Percentiles rank a stretch among this genome's conserved stretches.
Conservation (phyloP, 2,797 vertebrate genomes). For the Loris lydekkerianus region DNA sequence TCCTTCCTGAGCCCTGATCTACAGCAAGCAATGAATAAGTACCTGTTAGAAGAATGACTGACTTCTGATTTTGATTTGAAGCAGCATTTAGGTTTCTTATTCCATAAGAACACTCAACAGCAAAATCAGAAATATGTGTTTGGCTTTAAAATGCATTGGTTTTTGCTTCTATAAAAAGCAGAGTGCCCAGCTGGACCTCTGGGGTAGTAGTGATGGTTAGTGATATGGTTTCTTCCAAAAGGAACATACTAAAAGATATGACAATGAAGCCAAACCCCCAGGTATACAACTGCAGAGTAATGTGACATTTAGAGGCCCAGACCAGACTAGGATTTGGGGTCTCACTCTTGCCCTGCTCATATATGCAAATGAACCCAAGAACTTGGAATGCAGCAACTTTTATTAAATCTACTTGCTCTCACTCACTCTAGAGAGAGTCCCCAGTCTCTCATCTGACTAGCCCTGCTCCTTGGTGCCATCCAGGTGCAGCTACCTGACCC, state of each 20-base stretch:
- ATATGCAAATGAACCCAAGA: background rate
- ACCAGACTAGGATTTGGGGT: background rate
- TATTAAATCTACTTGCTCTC: background rate
- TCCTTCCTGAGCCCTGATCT: background rate
- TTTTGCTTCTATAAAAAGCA: background rate
- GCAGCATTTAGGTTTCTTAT: background rate
- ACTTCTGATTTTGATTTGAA: background rate
- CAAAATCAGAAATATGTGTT: background rate
- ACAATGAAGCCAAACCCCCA: background rate
- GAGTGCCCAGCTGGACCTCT: background rate
- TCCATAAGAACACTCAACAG: background rate
- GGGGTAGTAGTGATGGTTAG: background rate
- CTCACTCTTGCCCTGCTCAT: background rate
- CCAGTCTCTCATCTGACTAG: background rate
- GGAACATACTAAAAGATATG: background rate
- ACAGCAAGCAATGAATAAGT: background rate
- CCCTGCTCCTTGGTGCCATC: background rate
- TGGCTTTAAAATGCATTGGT: constrained; percentile 5
- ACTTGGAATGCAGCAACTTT: background rate
- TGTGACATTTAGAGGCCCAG: background rate
- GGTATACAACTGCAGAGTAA: background rate
- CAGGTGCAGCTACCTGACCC: background rate
- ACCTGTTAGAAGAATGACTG: constrained; percentile 22
- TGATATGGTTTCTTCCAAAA: constrained; percentile 9
- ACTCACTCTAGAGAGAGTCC: background rate